A percentile compares a stretch with the other conserved stretches of the same genome.
phyloP scores from a whole-genome alignment of 2,888 invertebrate species.

The Clunio marinus region DNA sequence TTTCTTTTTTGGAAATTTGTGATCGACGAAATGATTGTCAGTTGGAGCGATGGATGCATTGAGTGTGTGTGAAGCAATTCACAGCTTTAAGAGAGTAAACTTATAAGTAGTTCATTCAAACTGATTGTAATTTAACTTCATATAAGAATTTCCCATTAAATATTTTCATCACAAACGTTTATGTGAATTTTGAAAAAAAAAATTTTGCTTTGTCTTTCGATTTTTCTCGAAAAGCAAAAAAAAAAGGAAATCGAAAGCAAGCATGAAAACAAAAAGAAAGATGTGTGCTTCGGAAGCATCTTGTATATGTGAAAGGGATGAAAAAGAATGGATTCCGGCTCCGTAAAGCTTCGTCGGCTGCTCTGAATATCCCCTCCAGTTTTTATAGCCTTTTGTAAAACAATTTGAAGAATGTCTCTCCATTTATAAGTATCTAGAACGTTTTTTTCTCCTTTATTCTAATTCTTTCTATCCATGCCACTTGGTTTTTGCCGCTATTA shows the following conservation, averaged over 20 bases:
- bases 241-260: too few species aligned
- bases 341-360: neutral
- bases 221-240: too few species aligned
- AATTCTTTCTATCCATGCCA: slow-evolving; percentile 9
- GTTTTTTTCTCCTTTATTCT: slow-evolving; percentile 19
- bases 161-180: neutral
- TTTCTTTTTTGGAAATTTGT: too few species aligned
- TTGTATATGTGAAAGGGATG: neutral
- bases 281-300: too few species aligned
- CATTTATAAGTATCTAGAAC: neutral
- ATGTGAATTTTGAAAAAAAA: neutral
- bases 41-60: too few species aligned
- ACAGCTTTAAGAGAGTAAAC: too few species aligned
- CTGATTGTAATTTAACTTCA: neutral
- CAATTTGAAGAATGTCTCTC: slow-evolving; percentile 10
- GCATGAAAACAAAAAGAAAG: neutral
- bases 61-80: too few species aligned
- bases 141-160: neutral
- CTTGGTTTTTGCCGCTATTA: too few species aligned
- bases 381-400: neutral
- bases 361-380: neutral
- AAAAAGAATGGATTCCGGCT: slow-evolving; percentile 3
- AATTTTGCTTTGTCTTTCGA: too few species aligned
- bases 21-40: too few species aligned
- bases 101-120: too few species aligned